phyloP scores from a whole-genome alignment of 2,797 vertebrate genomes.

The Hypotaenidia okinawae region DNA sequence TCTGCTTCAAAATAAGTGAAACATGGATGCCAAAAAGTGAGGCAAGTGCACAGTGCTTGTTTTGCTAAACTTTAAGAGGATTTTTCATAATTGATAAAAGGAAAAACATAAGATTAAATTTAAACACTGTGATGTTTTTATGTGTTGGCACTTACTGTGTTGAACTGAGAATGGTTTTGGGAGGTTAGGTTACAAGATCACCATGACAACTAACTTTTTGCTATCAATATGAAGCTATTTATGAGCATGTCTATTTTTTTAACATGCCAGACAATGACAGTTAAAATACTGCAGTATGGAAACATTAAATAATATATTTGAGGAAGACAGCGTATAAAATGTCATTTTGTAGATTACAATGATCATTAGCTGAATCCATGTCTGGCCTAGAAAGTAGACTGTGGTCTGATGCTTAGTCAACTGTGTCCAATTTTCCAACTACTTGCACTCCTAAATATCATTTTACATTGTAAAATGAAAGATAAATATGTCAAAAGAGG shows the following conservation, averaged over 20 bases:
- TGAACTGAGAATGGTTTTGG: background rate
- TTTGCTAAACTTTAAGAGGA: background rate
- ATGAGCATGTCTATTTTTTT: background rate
- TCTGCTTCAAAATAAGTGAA: background rate
- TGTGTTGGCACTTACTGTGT: background rate
- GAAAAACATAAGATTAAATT: background rate
- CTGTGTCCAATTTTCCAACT: conserved; percentile 18
- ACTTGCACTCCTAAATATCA: background rate
- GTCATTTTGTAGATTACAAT: background rate
- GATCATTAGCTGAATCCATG: background rate
- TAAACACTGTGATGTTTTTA: background rate
- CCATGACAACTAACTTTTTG: background rate
- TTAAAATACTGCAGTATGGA: background rate
- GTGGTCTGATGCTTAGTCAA: background rate
- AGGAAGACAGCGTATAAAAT: background rate
- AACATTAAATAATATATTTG: background rate
- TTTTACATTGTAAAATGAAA: conserved; percentile 21
- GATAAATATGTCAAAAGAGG: conserved; percentile 7
- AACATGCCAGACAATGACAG: background rate
- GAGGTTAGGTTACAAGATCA: background rate
- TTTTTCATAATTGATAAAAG: background rate
- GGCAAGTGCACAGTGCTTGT: background rate
- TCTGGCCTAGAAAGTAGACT: background rate
- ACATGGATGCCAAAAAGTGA: background rate
- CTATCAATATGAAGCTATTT: background rate